phyloP scores from a whole-genome alignment of 2,113 vertebrate species.

The Illadopsis cleaveri region DNA sequence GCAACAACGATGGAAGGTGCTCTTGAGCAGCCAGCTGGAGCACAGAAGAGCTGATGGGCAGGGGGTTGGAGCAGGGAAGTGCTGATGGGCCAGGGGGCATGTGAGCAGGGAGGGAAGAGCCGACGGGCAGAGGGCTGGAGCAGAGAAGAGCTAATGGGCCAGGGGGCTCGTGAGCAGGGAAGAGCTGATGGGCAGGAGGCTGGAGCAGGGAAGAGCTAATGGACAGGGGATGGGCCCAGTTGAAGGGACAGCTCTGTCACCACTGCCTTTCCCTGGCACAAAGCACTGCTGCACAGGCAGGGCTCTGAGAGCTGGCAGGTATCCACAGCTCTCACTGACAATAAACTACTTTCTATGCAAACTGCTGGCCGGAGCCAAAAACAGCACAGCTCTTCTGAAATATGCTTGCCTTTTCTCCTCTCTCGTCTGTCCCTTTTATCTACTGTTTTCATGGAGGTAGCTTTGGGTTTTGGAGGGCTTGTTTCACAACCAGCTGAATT shows the following conservation, averaged over 20 bases:
- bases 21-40: not conserved
- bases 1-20: not conserved
- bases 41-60: not conserved
- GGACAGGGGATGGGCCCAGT: not conserved
- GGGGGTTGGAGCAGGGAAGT: not conserved
- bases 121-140: not conserved
- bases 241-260: not conserved
- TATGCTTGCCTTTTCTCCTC: not conserved
- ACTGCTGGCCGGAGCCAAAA: not conserved
- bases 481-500: not conserved
- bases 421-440: not conserved
- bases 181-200: too few relatives aligned
- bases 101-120: not conserved
- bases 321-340: not conserved
- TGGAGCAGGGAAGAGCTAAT: not conserved
- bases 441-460: not conserved
- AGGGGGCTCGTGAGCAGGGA: not conserved
- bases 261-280: not conserved
- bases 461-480: not conserved
- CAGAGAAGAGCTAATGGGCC: not conserved
- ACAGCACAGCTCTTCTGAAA: not conserved
- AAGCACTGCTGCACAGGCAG: not conserved
- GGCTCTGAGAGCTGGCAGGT: conserved; percentile 10
- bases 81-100: not conserved
- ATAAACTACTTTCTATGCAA: conserved; percentile 5